Percentiles rank a stretch among this genome's conserved stretches.
These are phyloP conservation scores for Nothobranchius furzeri DNA, from an alignment of 2,113 vertebrate species.

Conservation along the genomic window DNA sequence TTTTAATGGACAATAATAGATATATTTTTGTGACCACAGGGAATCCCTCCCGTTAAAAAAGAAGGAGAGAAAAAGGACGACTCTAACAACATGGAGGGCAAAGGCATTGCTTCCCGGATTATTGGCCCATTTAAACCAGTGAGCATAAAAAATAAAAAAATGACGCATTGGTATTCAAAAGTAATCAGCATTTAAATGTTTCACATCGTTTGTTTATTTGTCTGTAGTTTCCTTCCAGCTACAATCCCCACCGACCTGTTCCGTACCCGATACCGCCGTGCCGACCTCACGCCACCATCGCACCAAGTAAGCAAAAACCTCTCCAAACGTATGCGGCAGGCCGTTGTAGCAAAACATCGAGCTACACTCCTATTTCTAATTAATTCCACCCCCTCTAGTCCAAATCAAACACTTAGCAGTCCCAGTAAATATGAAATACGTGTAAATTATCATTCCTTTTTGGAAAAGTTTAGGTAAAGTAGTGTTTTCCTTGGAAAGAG, in stretches of 20 bases:
- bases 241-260: conserved; percentile 96
- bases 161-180: too few species aligned
- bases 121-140: conserved; percentile 95
- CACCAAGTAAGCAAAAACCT: conserved; percentile 89
- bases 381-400: neutral
- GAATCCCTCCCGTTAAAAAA: conserved; percentile 86
- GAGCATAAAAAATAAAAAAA: conserved; percentile 41
- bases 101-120: conserved; percentile 93
- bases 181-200: neutral
- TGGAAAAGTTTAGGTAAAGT: too few species aligned
- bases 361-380: neutral
- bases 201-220: conserved; percentile 4
- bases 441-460: too few species aligned
- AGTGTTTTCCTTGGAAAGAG: neutral
- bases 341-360: too few species aligned
- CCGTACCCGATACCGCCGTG: conserved; percentile 98
- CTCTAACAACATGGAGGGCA: conserved; percentile 82
- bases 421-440: too few species aligned
- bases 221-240: conserved; percentile 89
- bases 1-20: neutral
- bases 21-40: conserved; percentile 74
- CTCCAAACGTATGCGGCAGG: neutral
- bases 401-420: neutral
- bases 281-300: conserved; percentile 93
- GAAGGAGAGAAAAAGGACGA: conserved; percentile 87